Evolutionary conservation across 2,113 vertebrate species (phyloP).

Genomic region (Salminus brasiliensis): DNA sequence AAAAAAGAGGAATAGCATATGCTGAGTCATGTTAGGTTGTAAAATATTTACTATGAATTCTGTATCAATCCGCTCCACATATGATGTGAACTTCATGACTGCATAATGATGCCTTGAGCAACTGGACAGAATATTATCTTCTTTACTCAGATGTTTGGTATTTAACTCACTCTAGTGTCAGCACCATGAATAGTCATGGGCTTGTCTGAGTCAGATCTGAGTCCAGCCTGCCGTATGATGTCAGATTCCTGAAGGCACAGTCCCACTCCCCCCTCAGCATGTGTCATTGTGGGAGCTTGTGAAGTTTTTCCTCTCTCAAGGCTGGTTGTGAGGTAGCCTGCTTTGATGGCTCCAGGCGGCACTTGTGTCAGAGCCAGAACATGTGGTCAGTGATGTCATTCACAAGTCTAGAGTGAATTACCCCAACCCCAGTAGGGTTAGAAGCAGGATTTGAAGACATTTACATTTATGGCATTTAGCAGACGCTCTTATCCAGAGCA

Average conservation of each 20-base stretch:
- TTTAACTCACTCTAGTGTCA: not conserved
- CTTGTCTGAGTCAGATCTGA: slow-evolving; percentile 7
- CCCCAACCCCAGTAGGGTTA: not conserved
- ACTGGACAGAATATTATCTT: slow-evolving; percentile 27
- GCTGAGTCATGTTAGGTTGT: too few relatives aligned
- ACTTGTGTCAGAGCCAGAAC: not conserved
- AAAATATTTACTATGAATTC: too few relatives aligned
- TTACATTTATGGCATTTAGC: too few relatives aligned
- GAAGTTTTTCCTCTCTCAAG: not conserved
- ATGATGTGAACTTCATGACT: too few relatives aligned
- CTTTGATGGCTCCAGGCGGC: not conserved
- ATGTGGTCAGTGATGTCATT: not conserved
- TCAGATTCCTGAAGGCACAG: not conserved
- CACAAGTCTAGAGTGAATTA: not conserved
- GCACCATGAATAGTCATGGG: slow-evolving; percentile 8
- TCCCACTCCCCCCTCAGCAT: not conserved
- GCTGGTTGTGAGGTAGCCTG: not conserved
- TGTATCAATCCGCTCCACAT: too few relatives aligned
- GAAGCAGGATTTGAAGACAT: not conserved
- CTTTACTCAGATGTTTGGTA: slow-evolving; percentile 31
- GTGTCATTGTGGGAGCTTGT: not conserved
- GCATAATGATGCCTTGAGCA: not conserved
- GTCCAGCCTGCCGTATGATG: slow-evolving; percentile 14
- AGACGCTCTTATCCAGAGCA: too few relatives aligned
- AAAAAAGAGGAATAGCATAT: too few relatives aligned